phyloP scores from a whole-genome alignment of 2,888 invertebrate genomes.

The Malthinus seriepunctatus region DNA sequence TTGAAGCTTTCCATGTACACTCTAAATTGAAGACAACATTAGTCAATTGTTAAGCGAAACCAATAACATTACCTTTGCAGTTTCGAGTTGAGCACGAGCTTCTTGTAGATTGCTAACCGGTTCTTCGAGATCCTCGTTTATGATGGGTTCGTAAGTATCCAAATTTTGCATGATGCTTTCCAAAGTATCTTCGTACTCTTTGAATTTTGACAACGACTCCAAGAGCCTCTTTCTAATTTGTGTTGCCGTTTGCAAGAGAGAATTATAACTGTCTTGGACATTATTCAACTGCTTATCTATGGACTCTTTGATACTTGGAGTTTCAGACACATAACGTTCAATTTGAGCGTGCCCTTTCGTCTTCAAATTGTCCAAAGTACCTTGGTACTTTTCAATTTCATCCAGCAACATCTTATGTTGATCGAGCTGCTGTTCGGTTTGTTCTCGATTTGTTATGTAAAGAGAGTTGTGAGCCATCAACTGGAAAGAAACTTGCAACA shows the following conservation, averaged over 20 bases:
- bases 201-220: conserved; percentile 89
- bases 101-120: conserved; percentile 75
- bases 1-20: conserved; percentile 84
- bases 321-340: conserved; percentile 72
- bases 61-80: conserved; percentile 66
- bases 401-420: conserved; percentile 77
- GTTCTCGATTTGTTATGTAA: conserved; percentile 88
- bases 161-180: conserved; percentile 83
- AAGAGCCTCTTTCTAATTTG: conserved; percentile 88
- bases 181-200: conserved; percentile 89
- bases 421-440: conserved; percentile 88
- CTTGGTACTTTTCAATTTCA: conserved; percentile 83
- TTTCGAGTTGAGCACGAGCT: conserved; percentile 73
- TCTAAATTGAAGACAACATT: conserved; percentile 46
- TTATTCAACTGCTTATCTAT: conserved; percentile 87
- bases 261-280: conserved; percentile 92
- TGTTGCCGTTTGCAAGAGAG: conserved; percentile 82
- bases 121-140: conserved; percentile 72
- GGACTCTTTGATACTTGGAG: conserved; percentile 73
- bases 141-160: conserved; percentile 77
- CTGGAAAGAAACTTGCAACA: conserved; percentile 91
- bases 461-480: conserved; percentile 95
- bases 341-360: conserved; percentile 84
- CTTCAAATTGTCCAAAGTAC: conserved; percentile 79
- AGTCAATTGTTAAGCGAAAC: not conserved